phyloP scores from a whole-genome alignment of 2,888 invertebrate species.

The Lasioglossum lativentre region DNA sequence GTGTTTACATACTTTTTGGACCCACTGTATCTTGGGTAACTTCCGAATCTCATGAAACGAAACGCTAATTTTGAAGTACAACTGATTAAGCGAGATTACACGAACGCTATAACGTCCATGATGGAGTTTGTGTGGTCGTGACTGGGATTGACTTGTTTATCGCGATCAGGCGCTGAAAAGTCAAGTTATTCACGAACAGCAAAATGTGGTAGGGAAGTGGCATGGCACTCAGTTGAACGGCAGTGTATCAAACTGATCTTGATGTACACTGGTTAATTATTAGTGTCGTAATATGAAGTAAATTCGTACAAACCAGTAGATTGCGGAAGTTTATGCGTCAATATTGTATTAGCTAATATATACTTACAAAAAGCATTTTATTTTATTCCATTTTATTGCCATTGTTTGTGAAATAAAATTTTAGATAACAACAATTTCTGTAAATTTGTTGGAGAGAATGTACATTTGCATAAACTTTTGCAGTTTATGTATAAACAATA shows the following conservation, averaged over 20 bases:
- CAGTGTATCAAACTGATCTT: conserved; percentile 56
- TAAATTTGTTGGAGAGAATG: neutral
- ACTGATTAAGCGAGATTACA: conserved; percentile 30
- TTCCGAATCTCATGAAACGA: neutral
- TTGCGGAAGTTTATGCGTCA: neutral
- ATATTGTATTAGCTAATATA: neutral
- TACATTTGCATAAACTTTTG: neutral
- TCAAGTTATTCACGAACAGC: conserved; percentile 65
- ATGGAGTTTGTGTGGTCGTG: conserved; percentile 49
- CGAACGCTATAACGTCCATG: conserved; percentile 22
- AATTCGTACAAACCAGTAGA: neutral
- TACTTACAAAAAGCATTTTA: neutral
- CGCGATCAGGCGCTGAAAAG: conserved; percentile 70
- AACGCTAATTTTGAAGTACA: conserved; percentile 21
- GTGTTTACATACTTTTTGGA: neutral
- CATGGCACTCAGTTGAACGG: conserved; percentile 54
- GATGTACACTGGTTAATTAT: conserved; percentile 48
- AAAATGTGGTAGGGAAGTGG: conserved; percentile 40
- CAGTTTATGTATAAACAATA: neutral
- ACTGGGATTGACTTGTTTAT: conserved; percentile 63
- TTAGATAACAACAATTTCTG: neutral
- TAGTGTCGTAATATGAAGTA: conserved; percentile 26
- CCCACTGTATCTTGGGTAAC: neutral
- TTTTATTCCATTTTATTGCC: neutral
- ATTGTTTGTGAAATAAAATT: neutral